Base-by-base conservation (phyloP, 2,797 vertebrate species). In the Momotus momota region DNA sequence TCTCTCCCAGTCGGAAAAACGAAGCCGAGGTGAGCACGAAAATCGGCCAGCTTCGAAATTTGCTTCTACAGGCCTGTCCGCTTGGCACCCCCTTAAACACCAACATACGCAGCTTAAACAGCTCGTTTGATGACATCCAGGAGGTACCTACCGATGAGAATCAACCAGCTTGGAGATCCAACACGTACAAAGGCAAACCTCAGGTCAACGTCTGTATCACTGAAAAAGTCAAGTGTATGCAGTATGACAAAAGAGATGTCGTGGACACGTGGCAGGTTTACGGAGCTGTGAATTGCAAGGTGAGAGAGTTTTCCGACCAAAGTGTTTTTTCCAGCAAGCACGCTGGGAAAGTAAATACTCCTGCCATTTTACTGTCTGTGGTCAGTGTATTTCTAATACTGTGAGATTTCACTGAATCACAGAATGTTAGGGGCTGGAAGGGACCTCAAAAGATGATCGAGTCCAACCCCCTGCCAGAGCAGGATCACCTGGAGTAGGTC, bases 231-330 rank as follows among this genome's bases (percentile, higher is more conserved):
- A 99, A 98, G 75, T 99, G 99, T 49, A 99, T 99, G 98, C 99
- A 99, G 89, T 99, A 99, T 54, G 98, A 98, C 91, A 98, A 98
- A 94, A 98, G 66, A 22, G 98, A 98, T 86, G 97, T 98, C 81
- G 98, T 98, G 90, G 99, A 99, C 94, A 96, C 97, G 11, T 99
- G 99, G 99, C 99, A 99, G 80, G 99, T 99, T 57, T 99, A 98
- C 33, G 99, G 99, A 94, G 97, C 98, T 45, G 98, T 99, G 48
- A 98, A 98, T 81, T 99, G 99, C 97, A 99, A 99, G 98, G 99
- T 99, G 95, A 99, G 98, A 70, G 40, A 1, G 5, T 94, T 92
- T 90, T 41, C 57, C 89, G 75, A 67, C 67, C 26, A 14, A 62
- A 79, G 43, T 26, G 33, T 46, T 91, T 94, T 80, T 77, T 35